These are phyloP conservation scores for Paracanthobrama guichenoti DNA, from an alignment of 2,113 vertebrate species.

Conservation along the genomic window DNA sequence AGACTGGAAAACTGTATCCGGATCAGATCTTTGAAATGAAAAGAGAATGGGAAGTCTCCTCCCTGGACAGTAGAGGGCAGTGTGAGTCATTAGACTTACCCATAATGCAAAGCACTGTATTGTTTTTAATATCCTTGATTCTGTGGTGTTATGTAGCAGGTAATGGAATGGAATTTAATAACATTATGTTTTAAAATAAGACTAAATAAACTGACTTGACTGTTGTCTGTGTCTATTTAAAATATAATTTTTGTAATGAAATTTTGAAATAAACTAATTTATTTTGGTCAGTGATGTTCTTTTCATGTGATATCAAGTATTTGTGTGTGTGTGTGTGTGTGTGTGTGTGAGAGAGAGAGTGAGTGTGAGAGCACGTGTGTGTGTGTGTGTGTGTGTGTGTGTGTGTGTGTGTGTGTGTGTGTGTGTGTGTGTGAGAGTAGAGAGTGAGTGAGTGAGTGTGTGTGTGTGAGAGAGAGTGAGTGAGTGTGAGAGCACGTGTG, in stretches of 20 bases:
- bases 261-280: slow-evolving; percentile 23
- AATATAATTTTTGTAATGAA: neutral
- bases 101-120: neutral
- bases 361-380: too few relatives aligned
- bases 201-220: too few relatives aligned
- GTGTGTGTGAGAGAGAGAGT: too few relatives aligned
- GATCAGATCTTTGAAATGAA: slow-evolving; percentile 15
- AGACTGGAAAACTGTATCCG: neutral
- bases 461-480: slow-evolving; percentile 62
- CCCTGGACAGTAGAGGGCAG: neutral
- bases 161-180: neutral
- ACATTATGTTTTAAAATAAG: neutral
- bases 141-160: neutral
- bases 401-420: slow-evolving; percentile 34
- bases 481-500: slow-evolving; percentile 60
- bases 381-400: slow-evolving; percentile 3
- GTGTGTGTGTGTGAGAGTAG: slow-evolving; percentile 28
- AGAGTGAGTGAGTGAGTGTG: slow-evolving; percentile 55
- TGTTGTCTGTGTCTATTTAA: neutral
- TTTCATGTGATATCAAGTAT: slow-evolving; percentile 33
- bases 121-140: neutral
- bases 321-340: slow-evolving; percentile 27
- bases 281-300: neutral
- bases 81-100: neutral
- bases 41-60: neutral